Base-by-base conservation (phyloP, 2,113 vertebrate species). In the Entomyzon cyanotis region DNA sequence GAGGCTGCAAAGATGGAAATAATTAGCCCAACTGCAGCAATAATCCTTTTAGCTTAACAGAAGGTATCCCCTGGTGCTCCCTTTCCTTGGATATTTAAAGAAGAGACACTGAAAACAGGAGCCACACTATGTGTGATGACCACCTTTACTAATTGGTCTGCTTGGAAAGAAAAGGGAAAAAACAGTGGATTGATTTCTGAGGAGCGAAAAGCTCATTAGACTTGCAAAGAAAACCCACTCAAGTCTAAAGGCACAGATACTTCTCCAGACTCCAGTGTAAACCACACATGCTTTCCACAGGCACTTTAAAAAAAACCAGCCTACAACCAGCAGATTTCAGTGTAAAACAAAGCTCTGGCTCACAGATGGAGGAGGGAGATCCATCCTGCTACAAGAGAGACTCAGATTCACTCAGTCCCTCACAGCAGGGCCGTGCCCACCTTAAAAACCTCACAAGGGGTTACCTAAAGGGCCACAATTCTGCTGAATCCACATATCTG, bases 191-290 rank as follows among this genome's bases (percentile, higher is more conserved):
- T 81, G 83, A 81, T 70, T 93, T 84, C 76, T 28, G 22, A 92
- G 65, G 46, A 83, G 46, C 4, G 3, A 53, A 78, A 71, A 85
- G 86, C 84, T 91, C 84, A 76, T 83, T 33, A 87, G 39, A 91
- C 74, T 89, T 83, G 78, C 87, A 94, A 12, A 93, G 67, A 95
- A 94, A 93, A 93, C 69, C 84, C 82, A 91, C 87, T 91, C 78
- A 35, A 73, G 58, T 24, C 91, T 53, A 47, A 91, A 84, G 81
- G 62, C 87, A 91, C 62, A 35, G 53, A 68, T 75, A 64, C 41
- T n/a, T 39, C 69, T 84, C 77, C 93, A 94, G 78, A 91, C 50
- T 88, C 86, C 37, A 68, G 47, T 1, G 64, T 73, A 90, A 96
- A 76, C 53, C 46, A 79, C 89, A 47, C n/a, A 80, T 82, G 93